phyloP scores from a whole-genome alignment of 2,797 vertebrate genomes.

The Microchirus variegatus region DNA sequence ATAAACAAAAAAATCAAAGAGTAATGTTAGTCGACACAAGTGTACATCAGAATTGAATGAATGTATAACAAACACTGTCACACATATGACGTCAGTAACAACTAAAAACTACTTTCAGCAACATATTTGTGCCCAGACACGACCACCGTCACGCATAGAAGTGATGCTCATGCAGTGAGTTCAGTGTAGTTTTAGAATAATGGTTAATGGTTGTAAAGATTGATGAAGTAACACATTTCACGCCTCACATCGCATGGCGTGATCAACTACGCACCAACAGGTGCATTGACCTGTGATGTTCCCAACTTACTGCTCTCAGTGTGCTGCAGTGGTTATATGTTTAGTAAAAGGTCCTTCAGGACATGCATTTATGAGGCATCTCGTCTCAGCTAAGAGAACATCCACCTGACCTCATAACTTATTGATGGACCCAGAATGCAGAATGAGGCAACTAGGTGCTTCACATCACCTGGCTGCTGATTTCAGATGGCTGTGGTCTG shows the following conservation, averaged over 20 bases:
- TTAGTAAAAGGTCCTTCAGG: conserved; percentile 29
- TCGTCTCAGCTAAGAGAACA: conserved; percentile 31
- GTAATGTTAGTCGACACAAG: too few species aligned
- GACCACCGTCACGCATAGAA: too few species aligned
- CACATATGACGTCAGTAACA: too few species aligned
- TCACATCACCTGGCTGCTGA: conserved; percentile 30
- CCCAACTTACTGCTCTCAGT: neutral
- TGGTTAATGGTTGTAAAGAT: too few species aligned
- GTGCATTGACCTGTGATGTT: neutral
- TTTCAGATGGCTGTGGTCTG: conserved; percentile 26
- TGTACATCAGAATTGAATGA: too few species aligned
- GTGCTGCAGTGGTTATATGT: conserved; percentile 8
- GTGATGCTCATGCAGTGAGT: too few species aligned
- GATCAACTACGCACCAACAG: too few species aligned
- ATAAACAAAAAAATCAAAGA: too few species aligned
- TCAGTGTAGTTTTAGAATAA: too few species aligned
- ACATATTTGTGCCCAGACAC: too few species aligned
- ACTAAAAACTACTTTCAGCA: too few species aligned
- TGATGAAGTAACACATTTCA: neutral
- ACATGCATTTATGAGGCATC: conserved; percentile 42
- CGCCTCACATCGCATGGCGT: neutral
- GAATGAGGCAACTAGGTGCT: conserved; percentile 27
- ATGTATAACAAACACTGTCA: too few species aligned
- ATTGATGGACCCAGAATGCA: conserved; percentile 48
- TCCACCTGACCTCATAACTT: conserved; percentile 44